A percentile compares a stretch with the other conserved stretches of the same genome.
These are phyloP conservation scores for Ophion obscuratus DNA, from an alignment of 2,888 invertebrate genomes.

Conservation along the genomic window DNA sequence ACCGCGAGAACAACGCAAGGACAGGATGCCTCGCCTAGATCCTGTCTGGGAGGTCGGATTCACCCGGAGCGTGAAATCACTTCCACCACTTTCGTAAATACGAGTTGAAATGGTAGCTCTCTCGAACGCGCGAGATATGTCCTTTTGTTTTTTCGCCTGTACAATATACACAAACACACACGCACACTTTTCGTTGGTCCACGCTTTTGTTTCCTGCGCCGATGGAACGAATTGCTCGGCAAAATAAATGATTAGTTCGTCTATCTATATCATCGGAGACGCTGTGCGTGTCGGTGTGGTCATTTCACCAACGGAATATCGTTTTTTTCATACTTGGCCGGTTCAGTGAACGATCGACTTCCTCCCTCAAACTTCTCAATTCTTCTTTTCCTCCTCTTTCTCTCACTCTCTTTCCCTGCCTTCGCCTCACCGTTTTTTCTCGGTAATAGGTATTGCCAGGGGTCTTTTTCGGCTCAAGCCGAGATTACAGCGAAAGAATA, in stretches of 20 bases:
- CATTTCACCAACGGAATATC: conserved; percentile 44
- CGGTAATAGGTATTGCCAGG: not conserved
- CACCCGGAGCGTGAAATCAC: conserved; percentile 82
- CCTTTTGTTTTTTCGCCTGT: conserved; percentile 39
- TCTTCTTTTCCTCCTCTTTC: conserved; percentile 2
- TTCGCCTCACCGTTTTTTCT: not conserved
- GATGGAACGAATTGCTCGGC: conserved; percentile 22
- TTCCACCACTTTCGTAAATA: conserved; percentile 76
- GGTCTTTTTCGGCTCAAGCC: conserved; percentile 41
- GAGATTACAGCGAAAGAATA: conserved; percentile 28
- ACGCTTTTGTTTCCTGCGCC: conserved; percentile 8
- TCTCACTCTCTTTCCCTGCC: not conserved
- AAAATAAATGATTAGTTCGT: conserved; percentile 4
- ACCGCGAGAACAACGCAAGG: conserved; percentile 59
- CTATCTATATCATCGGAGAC: conserved; percentile 17
- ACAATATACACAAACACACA: not conserved
- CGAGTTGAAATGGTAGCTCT: conserved; percentile 71
- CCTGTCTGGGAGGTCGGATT: conserved; percentile 78
- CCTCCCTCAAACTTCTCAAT: conserved; percentile 37
- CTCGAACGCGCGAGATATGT: conserved; percentile 47
- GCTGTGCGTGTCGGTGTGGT: conserved; percentile 27
- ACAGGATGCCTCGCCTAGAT: conserved; percentile 83
- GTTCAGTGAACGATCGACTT: conserved; percentile 55
- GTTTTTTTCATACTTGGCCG: conserved; percentile 59
- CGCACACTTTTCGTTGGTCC: not conserved